These are phyloP conservation scores for Aramus guarauna DNA, from an alignment of 2,113 vertebrate species.

Conservation along the genomic window DNA sequence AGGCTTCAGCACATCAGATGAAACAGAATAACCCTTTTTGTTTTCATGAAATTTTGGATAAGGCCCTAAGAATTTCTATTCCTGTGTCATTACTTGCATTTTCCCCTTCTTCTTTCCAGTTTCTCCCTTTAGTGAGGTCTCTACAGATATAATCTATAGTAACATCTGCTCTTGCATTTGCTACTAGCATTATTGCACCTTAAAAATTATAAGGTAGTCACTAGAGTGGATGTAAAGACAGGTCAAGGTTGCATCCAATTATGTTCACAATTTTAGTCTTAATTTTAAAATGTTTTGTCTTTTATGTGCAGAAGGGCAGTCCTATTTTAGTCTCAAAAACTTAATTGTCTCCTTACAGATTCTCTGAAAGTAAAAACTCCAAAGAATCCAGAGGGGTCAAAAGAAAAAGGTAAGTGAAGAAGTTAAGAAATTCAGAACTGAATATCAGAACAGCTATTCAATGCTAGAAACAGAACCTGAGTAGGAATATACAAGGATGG, in stretches of 20 bases:
- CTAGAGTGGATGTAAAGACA: background rate
- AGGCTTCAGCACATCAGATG: background rate
- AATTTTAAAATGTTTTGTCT: background rate
- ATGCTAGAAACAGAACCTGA: background rate
- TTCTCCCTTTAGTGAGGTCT: background rate
- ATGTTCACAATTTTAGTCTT: background rate
- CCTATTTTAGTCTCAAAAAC: background rate
- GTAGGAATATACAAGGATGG: background rate
- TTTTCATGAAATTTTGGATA: background rate
- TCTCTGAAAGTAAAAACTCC: conserved; percentile 63
- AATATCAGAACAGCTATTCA: background rate
- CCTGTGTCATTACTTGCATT: background rate
- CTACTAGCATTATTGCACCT: background rate
- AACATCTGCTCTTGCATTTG: background rate
- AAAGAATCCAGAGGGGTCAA: conserved; percentile 44
- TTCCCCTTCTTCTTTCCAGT: background rate
- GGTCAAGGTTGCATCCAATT: background rate
- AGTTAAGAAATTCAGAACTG: background rate
- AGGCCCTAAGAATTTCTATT: background rate
- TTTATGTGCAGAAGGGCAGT: background rate
- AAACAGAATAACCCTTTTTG: background rate
- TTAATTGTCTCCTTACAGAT: conserved; percentile 49
- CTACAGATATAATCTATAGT: background rate
- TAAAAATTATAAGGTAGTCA: background rate
- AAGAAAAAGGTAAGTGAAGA: conserved; percentile 66